Evolutionary conservation across 1,140 invertebrate genomes (phyloP).

Genomic region (Psix sp.): DNA sequence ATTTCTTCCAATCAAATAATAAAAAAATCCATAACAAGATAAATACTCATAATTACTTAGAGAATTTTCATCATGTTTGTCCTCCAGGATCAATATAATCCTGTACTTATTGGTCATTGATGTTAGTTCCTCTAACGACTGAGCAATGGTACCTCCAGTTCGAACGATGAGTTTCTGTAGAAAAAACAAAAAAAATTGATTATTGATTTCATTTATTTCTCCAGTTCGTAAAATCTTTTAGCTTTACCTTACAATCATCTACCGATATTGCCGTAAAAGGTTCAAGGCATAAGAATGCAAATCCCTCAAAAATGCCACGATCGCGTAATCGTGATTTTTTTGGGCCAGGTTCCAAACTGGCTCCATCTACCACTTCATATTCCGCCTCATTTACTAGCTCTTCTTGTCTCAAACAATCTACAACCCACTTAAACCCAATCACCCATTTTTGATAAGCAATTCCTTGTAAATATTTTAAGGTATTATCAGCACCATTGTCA

Average conservation of each 20-base stretch:
- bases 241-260: conserved; percentile 35
- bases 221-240: neutral
- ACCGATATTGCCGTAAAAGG: conserved; percentile 36
- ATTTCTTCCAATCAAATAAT: too few species aligned
- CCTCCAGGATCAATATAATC: conserved; percentile 38
- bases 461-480: conserved; percentile 56
- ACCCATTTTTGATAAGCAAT: conserved; percentile 59
- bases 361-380: conserved; percentile 67
- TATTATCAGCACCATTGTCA: conserved; percentile 33
- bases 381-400: conserved; percentile 77
- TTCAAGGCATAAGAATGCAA: conserved; percentile 43
- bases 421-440: conserved; percentile 77
- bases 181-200: conserved; percentile 28
- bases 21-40: neutral
- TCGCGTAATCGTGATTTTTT: conserved; percentile 41
- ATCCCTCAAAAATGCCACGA: conserved; percentile 36
- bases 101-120: conserved; percentile 29
- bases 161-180: conserved; percentile 44
- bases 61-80: conserved; percentile 23
- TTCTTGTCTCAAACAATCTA: conserved; percentile 81
- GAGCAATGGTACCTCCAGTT: conserved; percentile 33
- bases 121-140: conserved; percentile 34
- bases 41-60: conserved; percentile 41
- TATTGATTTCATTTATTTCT: conserved; percentile 69
- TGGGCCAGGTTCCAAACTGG: conserved; percentile 34